A percentile compares a stretch with the other conserved stretches of the same genome.
phyloP scores from a whole-genome alignment of 2,888 invertebrate genomes.

The Halocaridina rubra region DNA sequence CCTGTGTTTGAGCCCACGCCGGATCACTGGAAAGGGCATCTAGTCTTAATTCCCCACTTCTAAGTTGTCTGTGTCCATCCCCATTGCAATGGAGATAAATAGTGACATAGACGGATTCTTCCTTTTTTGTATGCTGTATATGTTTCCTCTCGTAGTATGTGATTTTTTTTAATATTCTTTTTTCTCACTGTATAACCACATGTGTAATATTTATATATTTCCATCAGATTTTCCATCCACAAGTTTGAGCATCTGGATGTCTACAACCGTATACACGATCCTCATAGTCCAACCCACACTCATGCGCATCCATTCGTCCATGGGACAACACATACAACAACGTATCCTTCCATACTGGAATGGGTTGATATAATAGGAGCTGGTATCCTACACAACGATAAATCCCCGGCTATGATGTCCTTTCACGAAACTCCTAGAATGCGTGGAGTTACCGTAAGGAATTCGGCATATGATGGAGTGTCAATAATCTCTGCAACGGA shows the following conservation, averaged over 20 bases:
- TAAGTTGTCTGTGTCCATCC: too few species aligned
- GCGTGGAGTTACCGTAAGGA: slow-evolving; percentile 81
- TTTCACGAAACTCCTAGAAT: slow-evolving; percentile 89
- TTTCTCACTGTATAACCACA: too few species aligned
- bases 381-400: slow-evolving; percentile 94
- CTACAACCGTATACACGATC: slow-evolving; percentile 84
- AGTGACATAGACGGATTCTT: too few species aligned
- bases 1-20: too few species aligned
- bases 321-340: slow-evolving; percentile 71
- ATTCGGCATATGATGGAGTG: slow-evolving; percentile 91
- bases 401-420: slow-evolving; percentile 90
- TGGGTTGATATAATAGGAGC: slow-evolving; percentile 86
- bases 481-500: slow-evolving; percentile 90
- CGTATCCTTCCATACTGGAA: slow-evolving; percentile 38
- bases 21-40: too few species aligned
- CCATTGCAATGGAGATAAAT: too few species aligned
- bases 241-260: slow-evolving; percentile 89
- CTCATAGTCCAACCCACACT: slow-evolving; percentile 78
- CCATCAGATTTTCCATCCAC: slow-evolving; percentile 81
- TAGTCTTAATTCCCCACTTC: too few species aligned
- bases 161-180: too few species aligned
- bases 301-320: slow-evolving; percentile 73
- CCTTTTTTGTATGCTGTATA: too few species aligned
- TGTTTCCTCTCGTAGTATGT: too few species aligned
- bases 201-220: too few species aligned